Conservation (phyloP, 2,113 vertebrate species). For the Meleagris gallopavo region DNA sequence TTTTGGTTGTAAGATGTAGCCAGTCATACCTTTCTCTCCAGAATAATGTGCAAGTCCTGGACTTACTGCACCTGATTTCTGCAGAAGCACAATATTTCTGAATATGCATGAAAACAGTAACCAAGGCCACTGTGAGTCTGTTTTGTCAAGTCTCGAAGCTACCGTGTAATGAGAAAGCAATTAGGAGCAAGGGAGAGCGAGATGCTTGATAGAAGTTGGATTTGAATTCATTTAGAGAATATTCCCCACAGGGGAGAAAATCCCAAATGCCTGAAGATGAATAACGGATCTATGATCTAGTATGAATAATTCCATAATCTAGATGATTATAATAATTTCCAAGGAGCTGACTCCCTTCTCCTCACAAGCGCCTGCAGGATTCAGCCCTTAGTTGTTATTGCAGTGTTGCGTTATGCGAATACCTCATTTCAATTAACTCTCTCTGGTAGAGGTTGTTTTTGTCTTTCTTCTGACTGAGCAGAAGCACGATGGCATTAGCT, state of each 20-base stretch:
- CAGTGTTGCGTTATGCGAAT: neutral
- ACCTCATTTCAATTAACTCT: constrained; percentile 10
- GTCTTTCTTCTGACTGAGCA: neutral
- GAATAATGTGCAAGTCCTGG: neutral
- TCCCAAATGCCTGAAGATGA: constrained; percentile 45
- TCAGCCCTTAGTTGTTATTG: neutral
- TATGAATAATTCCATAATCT: constrained; percentile 60
- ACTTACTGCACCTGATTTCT: constrained; percentile 14
- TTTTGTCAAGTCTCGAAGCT: constrained; percentile 57
- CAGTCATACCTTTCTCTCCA: neutral
- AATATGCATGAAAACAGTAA: constrained; percentile 62
- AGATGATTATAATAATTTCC: constrained; percentile 36
- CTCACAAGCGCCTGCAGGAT: neutral
- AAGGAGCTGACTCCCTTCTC: neutral
- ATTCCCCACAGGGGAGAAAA: neutral
- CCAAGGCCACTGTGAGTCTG: constrained; percentile 41
- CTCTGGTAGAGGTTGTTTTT: neutral
- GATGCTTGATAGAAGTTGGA: constrained; percentile 43
- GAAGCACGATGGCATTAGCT: neutral
- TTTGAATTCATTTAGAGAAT: constrained; percentile 63
- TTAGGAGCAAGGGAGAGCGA: constrained; percentile 44
- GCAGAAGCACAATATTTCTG: neutral
- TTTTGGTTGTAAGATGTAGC: neutral
- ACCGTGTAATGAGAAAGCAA: constrained; percentile 11
- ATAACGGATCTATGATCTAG: constrained; percentile 49